Conservation (phyloP, 2,113 vertebrate species). For the Seriola quinqueradiata region DNA sequence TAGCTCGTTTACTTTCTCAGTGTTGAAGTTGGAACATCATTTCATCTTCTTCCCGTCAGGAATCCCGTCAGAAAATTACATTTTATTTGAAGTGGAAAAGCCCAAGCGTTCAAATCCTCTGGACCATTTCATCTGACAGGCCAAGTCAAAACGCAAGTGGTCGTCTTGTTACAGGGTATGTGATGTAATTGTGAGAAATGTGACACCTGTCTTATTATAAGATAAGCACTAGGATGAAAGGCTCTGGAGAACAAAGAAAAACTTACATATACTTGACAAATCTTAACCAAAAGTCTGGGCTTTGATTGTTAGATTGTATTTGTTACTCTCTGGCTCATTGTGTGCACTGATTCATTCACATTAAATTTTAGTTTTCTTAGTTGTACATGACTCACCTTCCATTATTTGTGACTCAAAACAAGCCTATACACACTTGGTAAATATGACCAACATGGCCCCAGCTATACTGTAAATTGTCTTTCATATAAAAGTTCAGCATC, state of each 20-base stretch:
- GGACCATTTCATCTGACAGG: slow-evolving; percentile 15
- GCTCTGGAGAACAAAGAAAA: slow-evolving; percentile 26
- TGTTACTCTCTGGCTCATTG: slow-evolving; percentile 23
- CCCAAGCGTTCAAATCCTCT: slow-evolving; percentile 2
- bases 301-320: slow-evolving; percentile 32
- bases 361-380: background rate
- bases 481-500: slow-evolving; percentile 24
- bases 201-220: slow-evolving; percentile 35
- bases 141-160: slow-evolving; percentile 1
- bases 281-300: slow-evolving; percentile 12
- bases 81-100: background rate
- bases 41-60: background rate
- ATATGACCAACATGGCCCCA: slow-evolving; percentile 13
- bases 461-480: slow-evolving; percentile 22
- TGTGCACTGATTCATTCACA: slow-evolving; percentile 47
- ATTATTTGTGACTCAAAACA: slow-evolving; percentile 26
- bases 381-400: slow-evolving; percentile 23
- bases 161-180: background rate
- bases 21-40: background rate
- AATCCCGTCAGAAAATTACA: background rate
- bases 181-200: slow-evolving; percentile 55
- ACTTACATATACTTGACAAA: background rate
- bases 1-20: background rate
- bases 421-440: slow-evolving; percentile 18
- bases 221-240: slow-evolving; percentile 10